Conservation (phyloP, 2,113 vertebrate species). For the Microtus oregoni region DNA sequence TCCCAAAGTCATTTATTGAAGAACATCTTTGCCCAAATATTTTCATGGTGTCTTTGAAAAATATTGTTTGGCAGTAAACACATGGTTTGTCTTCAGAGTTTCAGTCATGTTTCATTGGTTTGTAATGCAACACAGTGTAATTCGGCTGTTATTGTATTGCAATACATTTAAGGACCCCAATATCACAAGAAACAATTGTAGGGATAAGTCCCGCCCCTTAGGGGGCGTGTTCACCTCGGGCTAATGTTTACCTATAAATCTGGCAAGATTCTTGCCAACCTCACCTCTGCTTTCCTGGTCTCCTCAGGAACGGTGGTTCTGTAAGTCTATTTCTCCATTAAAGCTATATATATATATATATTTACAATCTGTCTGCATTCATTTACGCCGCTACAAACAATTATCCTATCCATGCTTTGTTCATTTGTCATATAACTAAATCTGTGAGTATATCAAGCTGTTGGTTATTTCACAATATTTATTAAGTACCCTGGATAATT, state of each 20-base stretch:
- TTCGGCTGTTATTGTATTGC: background rate
- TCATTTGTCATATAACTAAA: rapidly evolving
- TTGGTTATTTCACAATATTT: background rate
- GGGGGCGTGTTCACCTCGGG: too few relatives aligned
- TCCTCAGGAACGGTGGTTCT: too few relatives aligned
- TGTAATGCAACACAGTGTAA: background rate
- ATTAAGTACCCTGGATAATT: background rate
- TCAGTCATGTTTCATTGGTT: background rate
- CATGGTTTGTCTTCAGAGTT: background rate
- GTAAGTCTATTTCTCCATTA: too few relatives aligned
- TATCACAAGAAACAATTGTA: background rate
- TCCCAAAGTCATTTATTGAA: background rate
- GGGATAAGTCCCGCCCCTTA: too few relatives aligned
- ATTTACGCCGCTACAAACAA: too few relatives aligned
- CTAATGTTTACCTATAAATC: too few relatives aligned
- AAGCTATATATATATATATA: too few relatives aligned
- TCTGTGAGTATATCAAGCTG: background rate
- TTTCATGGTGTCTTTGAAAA: too few relatives aligned
- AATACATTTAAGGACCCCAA: background rate
- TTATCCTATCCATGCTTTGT: background rate
- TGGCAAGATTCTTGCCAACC: too few relatives aligned
- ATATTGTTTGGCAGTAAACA: background rate
- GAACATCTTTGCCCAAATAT: background rate
- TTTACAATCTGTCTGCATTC: too few relatives aligned
- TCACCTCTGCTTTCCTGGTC: too few relatives aligned